Conservation (phyloP, 2,888 invertebrate genomes). For the Salticus scenicus region DNA sequence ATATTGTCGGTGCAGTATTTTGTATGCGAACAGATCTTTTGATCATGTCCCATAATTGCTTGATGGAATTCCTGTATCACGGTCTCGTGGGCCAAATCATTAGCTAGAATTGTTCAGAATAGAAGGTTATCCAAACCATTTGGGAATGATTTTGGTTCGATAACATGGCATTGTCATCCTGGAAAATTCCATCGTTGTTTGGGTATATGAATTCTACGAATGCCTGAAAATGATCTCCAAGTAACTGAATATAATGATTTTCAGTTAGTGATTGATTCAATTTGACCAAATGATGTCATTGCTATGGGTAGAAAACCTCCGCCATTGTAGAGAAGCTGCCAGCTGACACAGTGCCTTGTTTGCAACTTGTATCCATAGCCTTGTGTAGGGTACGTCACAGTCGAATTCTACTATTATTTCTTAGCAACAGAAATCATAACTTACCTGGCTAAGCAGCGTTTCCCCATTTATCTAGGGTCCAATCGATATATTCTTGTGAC, state of each 20-base stretch:
- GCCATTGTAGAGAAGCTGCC: not conserved
- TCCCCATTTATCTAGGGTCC: constrained; percentile 4
- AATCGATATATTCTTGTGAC: not conserved
- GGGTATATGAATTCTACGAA: too few species aligned
- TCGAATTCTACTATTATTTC: not conserved
- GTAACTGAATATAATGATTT: not conserved
- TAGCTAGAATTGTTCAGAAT: not conserved
- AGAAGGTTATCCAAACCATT: not conserved
- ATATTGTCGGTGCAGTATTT: not conserved
- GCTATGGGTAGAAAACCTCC: not conserved
- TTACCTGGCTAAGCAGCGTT: not conserved
- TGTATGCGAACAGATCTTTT: not conserved
- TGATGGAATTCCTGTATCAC: not conserved
- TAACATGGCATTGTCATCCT: constrained; percentile 22
- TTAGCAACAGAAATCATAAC: not conserved
- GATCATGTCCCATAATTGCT: constrained; percentile 13
- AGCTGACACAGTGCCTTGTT: not conserved
- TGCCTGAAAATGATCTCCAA: too few species aligned
- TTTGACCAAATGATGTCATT: not conserved
- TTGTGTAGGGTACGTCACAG: not conserved
- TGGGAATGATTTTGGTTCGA: not conserved
- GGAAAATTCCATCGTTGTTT: not conserved
- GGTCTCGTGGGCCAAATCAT: constrained; percentile 23
- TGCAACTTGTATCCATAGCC: not conserved
- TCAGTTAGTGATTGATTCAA: constrained; percentile 3